phyloP scores from a whole-genome alignment of 2,113 vertebrate genomes.

The Podarcis cretensis region DNA sequence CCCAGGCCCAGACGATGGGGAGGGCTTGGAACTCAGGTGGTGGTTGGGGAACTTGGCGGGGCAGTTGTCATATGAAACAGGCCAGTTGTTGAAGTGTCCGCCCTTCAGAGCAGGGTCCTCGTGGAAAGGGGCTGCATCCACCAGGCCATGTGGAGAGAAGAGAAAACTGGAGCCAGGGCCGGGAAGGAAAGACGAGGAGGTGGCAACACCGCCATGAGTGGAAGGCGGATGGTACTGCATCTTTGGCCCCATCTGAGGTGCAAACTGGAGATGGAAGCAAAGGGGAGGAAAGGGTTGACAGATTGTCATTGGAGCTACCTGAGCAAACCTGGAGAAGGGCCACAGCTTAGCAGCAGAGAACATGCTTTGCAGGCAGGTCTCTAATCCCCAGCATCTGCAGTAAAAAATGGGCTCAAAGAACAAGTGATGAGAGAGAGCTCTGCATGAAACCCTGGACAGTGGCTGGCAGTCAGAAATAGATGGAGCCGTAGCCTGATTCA shows the following conservation, averaged over 20 bases:
- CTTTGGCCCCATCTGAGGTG: slow-evolving; percentile 78
- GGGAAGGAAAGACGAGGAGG: slow-evolving; percentile 81
- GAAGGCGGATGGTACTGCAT: slow-evolving; percentile 80
- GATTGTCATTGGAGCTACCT: neutral
- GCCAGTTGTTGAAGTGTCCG: slow-evolving; percentile 85
- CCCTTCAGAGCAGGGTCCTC: slow-evolving; percentile 83
- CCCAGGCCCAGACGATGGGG: slow-evolving; percentile 80
- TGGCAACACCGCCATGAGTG: slow-evolving; percentile 74
- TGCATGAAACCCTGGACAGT: neutral
- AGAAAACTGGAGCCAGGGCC: slow-evolving; percentile 77
- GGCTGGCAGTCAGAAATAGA: neutral
- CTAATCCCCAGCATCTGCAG: neutral
- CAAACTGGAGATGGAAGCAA: slow-evolving; percentile 61
- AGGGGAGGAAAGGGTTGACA: neutral
- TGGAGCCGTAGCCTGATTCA: neutral
- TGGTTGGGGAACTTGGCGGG: slow-evolving; percentile 82
- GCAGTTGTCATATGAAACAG: slow-evolving; percentile 84
- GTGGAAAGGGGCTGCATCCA: slow-evolving; percentile 73
- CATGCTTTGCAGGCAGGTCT: neutral
- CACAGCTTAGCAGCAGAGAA: neutral
- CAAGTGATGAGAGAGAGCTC: neutral
- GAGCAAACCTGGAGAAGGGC: neutral
- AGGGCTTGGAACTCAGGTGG: slow-evolving; percentile 74
- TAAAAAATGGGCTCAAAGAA: neutral
- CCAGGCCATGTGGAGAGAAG: slow-evolving; percentile 78